Conservation (phyloP, 2,888 invertebrate genomes). For the Oscheius sp. region DNA sequence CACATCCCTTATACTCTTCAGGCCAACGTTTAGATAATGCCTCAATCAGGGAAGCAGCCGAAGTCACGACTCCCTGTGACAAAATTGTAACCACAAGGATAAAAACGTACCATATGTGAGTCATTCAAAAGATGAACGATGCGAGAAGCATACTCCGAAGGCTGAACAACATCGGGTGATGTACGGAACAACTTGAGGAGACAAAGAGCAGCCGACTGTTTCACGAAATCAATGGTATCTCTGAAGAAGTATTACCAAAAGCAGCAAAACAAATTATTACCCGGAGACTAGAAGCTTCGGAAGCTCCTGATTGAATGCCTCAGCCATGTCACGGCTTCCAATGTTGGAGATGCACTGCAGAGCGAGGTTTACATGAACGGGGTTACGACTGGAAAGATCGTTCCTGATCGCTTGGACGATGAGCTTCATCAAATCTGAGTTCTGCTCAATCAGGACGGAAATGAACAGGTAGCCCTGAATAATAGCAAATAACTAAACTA, state of each 20-base stretch:
- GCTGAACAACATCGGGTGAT: conserved; percentile 91
- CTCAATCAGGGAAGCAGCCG: conserved; percentile 96
- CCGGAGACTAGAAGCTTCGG: conserved; percentile 96
- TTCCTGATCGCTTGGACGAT: conserved; percentile 87
- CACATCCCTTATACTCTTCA: conserved; percentile 98
- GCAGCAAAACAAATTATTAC: conserved; percentile 41
- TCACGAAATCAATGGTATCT: conserved; percentile 98
- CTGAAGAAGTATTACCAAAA: conserved; percentile 75
- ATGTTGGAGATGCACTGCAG: conserved; percentile 99
- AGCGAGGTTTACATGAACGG: conserved; percentile 97
- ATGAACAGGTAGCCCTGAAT: conserved; percentile 96
- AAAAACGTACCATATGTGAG: conserved; percentile 84
- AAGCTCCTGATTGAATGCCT: conserved; percentile 96
- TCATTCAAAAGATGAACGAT: conserved; percentile 98
- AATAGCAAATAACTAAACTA: conserved; percentile 28
- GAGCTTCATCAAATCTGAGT: conserved; percentile 97
- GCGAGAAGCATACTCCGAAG: conserved; percentile 96
- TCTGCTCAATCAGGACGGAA: conserved; percentile 97
- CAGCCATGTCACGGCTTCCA: conserved; percentile 99
- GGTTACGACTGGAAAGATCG: conserved; percentile 89
- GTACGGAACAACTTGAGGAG: conserved; percentile 91
- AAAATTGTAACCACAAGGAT: background rate
- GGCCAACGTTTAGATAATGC: conserved; percentile 97
- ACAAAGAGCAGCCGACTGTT: conserved; percentile 98
- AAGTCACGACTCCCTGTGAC: conserved; percentile 91